Percentiles rank a stretch among this genome's conserved stretches.
Evolutionary conservation across 2,888 invertebrate genomes (phyloP).

Genomic region (Philereme transversata): DNA sequence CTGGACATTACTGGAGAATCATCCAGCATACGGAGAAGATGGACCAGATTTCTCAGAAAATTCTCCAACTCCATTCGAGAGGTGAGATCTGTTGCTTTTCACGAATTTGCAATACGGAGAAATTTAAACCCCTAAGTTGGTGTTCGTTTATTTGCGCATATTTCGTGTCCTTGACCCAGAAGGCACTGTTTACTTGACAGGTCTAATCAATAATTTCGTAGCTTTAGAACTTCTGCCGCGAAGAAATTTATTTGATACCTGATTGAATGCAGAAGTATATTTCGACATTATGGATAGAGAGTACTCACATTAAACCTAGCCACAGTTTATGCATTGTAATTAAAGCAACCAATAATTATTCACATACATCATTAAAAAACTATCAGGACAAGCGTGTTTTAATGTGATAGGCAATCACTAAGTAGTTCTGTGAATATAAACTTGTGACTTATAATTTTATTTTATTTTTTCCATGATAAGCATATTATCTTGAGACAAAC

Average conservation of each 20-base stretch:
- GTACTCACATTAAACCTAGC: too few relatives aligned
- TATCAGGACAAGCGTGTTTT: background rate
- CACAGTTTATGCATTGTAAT: too few relatives aligned
- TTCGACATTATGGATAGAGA: too few relatives aligned
- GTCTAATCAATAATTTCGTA: conserved; percentile 11
- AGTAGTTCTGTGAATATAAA: background rate
- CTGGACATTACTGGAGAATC: conserved; percentile 74
- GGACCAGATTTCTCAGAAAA: conserved; percentile 53
- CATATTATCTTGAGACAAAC: conserved; percentile 1
- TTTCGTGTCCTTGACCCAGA: conserved; percentile 36
- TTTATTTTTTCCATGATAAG: background rate
- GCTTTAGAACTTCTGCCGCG: background rate
- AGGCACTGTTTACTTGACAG: conserved; percentile 8
- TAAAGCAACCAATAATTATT: too few relatives aligned
- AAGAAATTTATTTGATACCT: background rate
- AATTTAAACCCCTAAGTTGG: background rate
- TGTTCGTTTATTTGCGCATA: conserved; percentile 8
- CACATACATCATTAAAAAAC: too few relatives aligned
- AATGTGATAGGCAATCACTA: background rate
- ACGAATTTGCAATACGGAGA: background rate
- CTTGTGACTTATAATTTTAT: background rate
- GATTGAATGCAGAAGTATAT: background rate
- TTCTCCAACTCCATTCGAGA: conserved; percentile 42
- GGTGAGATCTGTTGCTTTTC: conserved; percentile 42
- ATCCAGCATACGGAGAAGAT: conserved; percentile 55